Percentiles rank a stretch among this genome's conserved stretches.
These are phyloP conservation scores for Pelobates cultripes DNA, from an alignment of 2,797 vertebrate species.

Conservation along the genomic window DNA sequence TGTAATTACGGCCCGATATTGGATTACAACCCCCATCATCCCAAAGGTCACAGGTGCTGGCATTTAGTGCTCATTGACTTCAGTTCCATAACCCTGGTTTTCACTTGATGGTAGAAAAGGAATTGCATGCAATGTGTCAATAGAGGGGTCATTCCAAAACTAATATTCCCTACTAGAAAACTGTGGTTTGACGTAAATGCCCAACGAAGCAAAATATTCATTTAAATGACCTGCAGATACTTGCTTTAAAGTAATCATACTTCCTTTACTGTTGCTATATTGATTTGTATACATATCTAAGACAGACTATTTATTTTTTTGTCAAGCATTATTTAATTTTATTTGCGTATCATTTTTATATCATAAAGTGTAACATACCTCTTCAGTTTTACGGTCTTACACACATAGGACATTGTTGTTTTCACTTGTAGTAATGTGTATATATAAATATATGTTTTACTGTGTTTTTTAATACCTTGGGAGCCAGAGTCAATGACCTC, in stretches of 20 bases:
- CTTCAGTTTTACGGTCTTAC: neutral
- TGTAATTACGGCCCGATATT: no score
- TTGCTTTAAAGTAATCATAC: neutral
- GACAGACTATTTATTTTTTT: slow-evolving; percentile 46
- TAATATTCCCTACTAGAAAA: slow-evolving; percentile 63
- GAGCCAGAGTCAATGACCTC: neutral
- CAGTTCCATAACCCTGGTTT: neutral
- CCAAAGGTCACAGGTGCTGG: neutral
- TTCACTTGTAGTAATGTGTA: neutral
- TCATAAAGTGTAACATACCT: neutral
- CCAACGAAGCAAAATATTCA: slow-evolving; percentile 1
- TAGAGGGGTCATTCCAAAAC: slow-evolving; percentile 67
- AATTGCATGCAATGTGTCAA: slow-evolving; percentile 46
- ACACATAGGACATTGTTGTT: slow-evolving; percentile 20
- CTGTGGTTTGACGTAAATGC: slow-evolving; percentile 30
- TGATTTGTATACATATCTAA: slow-evolving; percentile 37
- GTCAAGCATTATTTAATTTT: slow-evolving; percentile 44
- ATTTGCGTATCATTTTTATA: slow-evolving; percentile 49
- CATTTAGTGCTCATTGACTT: neutral
- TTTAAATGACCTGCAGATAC: neutral
- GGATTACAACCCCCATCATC: no score
- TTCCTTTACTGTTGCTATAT: slow-evolving; percentile 16
- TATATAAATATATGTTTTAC: neutral
- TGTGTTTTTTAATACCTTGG: neutral
- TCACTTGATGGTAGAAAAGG: neutral